Evolutionary conservation across 2,797 vertebrate species (phyloP), one percentile per base, ranked within the genome.

Genomic region (Mormyrops attenuatus): DNA sequence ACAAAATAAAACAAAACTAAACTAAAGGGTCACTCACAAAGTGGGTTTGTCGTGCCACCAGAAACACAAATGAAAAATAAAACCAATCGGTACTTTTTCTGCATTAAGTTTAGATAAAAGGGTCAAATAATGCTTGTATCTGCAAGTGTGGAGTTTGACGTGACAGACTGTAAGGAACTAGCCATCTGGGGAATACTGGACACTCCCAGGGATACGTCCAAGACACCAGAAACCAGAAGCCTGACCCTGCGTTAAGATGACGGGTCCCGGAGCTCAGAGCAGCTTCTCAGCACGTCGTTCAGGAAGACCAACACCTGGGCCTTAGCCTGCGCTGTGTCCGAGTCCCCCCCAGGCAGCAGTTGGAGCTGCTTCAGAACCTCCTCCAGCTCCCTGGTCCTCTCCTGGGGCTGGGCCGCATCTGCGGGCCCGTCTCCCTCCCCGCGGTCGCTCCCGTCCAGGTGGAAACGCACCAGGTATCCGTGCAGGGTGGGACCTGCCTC

Each of bases 401-500:
- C 91, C 34, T 97, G 90, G 11, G 96, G 96, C 89, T 89, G 85
- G 53, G 15, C 30, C 3, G 53, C 15, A n/a, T 90, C 92, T 91
- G 93, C 69, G 99, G 6, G 1, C 82, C 92, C 20, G 80, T 90
- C 77, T 95, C 96, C 94, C 17, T 92, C 96, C 3, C 93, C 95
- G 30, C 94, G 91, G 0, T 60, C 17, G 15, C 88, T 93, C 30
- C 93, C 96, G 0, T 91, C 94, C n/a, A 93, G 95, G 41, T 98
- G 92, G 90, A 97, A 98, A 55, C 96, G 97, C 30, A 97, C 88
- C 44, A 99, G 87, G 47, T 96, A 96, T 50, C 92, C 92, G 84
- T 53, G 94, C 90, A 99, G 92, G 1, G 89, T 90, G 0, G 82
- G 92, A 0, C 96, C 95, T 0, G 96, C 93, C 41, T 95, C 92